These are phyloP conservation scores for Pteropus rufus DNA, from an alignment of 2,797 vertebrate genomes.

Conservation along the genomic window DNA sequence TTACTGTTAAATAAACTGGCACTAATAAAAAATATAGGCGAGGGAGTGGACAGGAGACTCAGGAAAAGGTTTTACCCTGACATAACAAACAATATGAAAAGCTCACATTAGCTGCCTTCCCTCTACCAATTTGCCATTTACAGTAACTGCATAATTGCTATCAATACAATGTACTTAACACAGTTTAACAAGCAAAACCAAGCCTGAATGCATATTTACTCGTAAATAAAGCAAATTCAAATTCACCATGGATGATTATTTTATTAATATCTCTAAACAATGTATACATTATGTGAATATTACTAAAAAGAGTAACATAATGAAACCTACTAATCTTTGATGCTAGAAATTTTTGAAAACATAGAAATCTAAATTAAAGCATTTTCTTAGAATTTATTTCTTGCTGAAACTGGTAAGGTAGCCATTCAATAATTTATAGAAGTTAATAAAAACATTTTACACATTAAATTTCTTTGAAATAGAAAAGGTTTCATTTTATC, in stretches of 20 bases:
- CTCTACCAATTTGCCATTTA: background rate
- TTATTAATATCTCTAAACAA: background rate
- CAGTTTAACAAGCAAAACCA: background rate
- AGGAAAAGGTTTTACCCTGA: background rate
- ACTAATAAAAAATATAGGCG: background rate
- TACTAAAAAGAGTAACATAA: background rate
- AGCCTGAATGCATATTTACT: background rate
- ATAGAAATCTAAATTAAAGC: background rate
- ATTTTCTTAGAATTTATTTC: background rate
- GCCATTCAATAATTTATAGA: background rate
- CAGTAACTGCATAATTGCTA: background rate
- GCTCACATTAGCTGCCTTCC: background rate
- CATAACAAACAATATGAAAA: background rate
- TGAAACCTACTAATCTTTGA: background rate
- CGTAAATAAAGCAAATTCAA: constrained; percentile 33
- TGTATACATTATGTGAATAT: background rate
- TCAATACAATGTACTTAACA: background rate
- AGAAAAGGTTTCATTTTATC: constrained; percentile 33
- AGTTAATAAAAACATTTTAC: constrained; percentile 10
- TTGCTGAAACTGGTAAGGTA: background rate
- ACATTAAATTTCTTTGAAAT: constrained; percentile 17
- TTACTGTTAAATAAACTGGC: background rate
- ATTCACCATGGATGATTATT: background rate
- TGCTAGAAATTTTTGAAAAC: background rate
- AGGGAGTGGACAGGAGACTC: background rate